Evolutionary conservation across 2,888 invertebrate genomes (phyloP).

Genomic region (Platerodrilus igneus): DNA sequence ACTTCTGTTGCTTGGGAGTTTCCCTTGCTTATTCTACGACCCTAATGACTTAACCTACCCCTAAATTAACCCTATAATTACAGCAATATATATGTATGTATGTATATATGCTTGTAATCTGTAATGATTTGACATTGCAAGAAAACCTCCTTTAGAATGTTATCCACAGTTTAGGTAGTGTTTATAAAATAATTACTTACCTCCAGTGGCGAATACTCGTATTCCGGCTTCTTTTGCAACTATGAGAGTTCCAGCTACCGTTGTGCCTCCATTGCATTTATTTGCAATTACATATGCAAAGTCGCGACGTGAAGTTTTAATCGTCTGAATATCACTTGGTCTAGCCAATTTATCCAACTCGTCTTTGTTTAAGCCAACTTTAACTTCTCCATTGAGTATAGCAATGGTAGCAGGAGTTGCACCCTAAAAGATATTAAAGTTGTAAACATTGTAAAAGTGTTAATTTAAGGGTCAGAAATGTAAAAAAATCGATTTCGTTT

Average conservation of each 20-base stretch:
- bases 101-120: too few species aligned
- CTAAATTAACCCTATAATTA: too few species aligned
- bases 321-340: constrained; percentile 46
- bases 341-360: constrained; percentile 64
- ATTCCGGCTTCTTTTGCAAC: constrained; percentile 79
- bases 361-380: constrained; percentile 66
- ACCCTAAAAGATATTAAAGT: constrained; percentile 54
- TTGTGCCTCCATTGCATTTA: constrained; percentile 81
- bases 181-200: constrained; percentile 38
- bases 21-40: too few species aligned
- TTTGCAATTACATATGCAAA: constrained; percentile 70
- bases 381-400: constrained; percentile 75
- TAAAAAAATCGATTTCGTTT: too few species aligned
- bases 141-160: not conserved
- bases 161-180: not conserved
- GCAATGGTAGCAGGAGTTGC: constrained; percentile 91
- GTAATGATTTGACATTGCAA: too few species aligned
- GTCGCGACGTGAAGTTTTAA: constrained; percentile 88
- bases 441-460: not conserved
- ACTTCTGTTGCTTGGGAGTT: too few species aligned
- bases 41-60: too few species aligned
- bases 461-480: too few species aligned
- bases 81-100: too few species aligned
- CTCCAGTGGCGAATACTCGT: constrained; percentile 91
- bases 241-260: constrained; percentile 91